phyloP scores from a whole-genome alignment of 2,888 invertebrate species.

The Trilocha varians region DNA sequence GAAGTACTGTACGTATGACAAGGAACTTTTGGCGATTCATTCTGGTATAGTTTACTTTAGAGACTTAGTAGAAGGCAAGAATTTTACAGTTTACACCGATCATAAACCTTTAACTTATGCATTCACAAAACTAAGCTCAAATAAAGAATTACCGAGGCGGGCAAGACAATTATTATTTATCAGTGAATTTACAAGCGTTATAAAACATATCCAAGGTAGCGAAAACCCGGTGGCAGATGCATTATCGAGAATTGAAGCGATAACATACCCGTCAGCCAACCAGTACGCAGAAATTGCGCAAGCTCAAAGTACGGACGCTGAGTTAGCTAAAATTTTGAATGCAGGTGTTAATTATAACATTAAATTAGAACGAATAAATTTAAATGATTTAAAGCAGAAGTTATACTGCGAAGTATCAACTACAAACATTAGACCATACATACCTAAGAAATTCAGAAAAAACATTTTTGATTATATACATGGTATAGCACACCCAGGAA shows the following conservation, averaged over 20 bases:
- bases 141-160: conserved; percentile 11
- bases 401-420: conserved; percentile 10
- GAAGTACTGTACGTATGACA: conserved; percentile 3
- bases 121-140: conserved; percentile 5
- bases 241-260: conserved; percentile 12
- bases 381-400: conserved; percentile 1
- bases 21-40: conserved; percentile 3
- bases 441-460: conserved; percentile 6
- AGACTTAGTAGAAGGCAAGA: conserved; percentile 7
- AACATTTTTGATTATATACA: conserved; percentile 4
- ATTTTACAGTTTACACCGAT: conserved; percentile 9
- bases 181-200: conserved; percentile 12
- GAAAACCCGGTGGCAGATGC: conserved; percentile 14
- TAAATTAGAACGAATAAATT: background rate
- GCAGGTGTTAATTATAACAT: background rate
- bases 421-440: conserved; percentile 6
- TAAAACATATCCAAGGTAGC: conserved; percentile 9
- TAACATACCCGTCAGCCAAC: conserved; percentile 4
- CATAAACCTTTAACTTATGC: conserved; percentile 11
- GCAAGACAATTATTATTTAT: conserved; percentile 10
- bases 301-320: conserved; percentile 5
- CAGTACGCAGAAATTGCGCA: conserved; percentile 12
- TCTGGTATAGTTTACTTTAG: conserved; percentile 7
- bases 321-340: background rate
- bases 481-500: conserved; percentile 5